Evolutionary conservation across 1,140 invertebrate genomes (phyloP).

Genomic region (Calliopsis andreniformis): DNA sequence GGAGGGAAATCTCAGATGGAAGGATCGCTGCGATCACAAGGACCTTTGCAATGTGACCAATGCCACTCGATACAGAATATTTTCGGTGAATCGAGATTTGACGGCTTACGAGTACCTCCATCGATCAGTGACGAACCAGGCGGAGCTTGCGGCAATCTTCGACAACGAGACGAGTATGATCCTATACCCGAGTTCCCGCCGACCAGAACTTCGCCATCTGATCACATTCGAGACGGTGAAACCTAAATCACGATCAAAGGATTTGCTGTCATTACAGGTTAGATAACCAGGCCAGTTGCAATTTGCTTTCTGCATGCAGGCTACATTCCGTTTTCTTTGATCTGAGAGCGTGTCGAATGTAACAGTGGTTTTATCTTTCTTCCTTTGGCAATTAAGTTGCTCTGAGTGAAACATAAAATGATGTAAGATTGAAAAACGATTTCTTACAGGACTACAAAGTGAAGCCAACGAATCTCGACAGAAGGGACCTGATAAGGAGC

Average conservation of each 20-base stretch:
- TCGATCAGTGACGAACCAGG: constrained; percentile 60
- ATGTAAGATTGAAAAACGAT: no score
- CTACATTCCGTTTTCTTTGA: no score
- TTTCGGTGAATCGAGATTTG: constrained; percentile 71
- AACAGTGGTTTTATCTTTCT: no score
- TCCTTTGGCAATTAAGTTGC: no score
- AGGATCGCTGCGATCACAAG: constrained; percentile 36
- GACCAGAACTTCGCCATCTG: constrained; percentile 55
- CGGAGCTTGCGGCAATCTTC: constrained; percentile 47
- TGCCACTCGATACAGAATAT: constrained; percentile 63
- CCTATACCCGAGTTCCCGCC: constrained; percentile 52
- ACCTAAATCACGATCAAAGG: constrained; percentile 52
- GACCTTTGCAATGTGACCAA: constrained; percentile 10
- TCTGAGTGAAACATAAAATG: no score
- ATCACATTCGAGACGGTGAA: constrained; percentile 59
- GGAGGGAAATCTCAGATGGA: neutral
- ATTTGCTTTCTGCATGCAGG: neutral
- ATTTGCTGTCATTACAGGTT: constrained; percentile 47
- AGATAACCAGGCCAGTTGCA: constrained; percentile 23
- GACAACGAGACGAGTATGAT: constrained; percentile 63
- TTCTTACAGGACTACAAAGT: no score
- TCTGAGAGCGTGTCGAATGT: no score
- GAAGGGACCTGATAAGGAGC: constrained; percentile 60
- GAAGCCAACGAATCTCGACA: constrained; percentile 48
- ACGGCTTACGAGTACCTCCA: constrained; percentile 73